Base-by-base conservation (phyloP, 2,113 vertebrate species). In the Bungarus multicinctus region DNA sequence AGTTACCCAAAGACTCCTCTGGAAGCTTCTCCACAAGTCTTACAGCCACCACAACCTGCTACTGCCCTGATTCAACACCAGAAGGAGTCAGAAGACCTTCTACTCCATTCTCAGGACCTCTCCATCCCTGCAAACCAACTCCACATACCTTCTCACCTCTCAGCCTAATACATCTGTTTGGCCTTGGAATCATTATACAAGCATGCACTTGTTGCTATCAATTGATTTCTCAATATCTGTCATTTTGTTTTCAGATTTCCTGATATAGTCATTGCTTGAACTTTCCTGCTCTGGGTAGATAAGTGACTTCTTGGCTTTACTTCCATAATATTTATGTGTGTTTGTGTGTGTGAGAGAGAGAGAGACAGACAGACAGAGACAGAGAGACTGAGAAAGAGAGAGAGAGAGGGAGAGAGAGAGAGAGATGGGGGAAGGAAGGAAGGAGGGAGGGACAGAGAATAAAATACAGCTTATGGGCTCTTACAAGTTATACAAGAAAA, bases 351-450 rank as follows among this genome's bases (percentile, higher is more conserved):
- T 60, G 25, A 10, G 58, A 27, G 25, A 11, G 25, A 14, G 27
- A 5, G 27, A 4, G 58, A 0, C 0, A 4, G 60, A 12, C 3
- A 1, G 58, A 4, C 0, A 10, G 58, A 4, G 25, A 11, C 25
- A 3, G 1, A n/a, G 30, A 5, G 2, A 69, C n/a, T n/a, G 58
- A 27, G 25, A 11, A 8, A 14, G 27, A 5, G 27, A 4, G 58
- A 0, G 1, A 4, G 60, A 12, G 10, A 1, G 58, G 1, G 0
- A 10, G 58, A 4, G 25, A 11, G 58, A 3, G 1, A n/a, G 30
- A 5, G 2, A 69, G 57, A 10, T 50, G 23, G 3, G 18, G 11
- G 3, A 55, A 1, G 16, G 3, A 4, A 4, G 11, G 53, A 54
- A 16, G 4, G 54, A 55, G 18, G 14, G 54, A 20, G 54, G 14